phyloP scores from a whole-genome alignment of 2,888 invertebrate genomes.

The Apeira syringaria region DNA sequence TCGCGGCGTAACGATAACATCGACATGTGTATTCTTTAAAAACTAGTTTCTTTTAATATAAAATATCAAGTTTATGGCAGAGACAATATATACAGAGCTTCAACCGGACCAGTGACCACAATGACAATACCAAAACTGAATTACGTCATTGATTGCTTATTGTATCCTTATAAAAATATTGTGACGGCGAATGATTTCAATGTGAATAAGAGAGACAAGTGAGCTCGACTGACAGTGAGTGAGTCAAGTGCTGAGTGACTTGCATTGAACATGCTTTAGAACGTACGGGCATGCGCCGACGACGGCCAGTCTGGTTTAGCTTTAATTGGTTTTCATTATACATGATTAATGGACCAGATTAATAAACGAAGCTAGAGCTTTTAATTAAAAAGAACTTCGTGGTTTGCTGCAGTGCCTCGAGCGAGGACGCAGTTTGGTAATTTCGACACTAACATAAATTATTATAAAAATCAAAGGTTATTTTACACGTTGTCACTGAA shows the following conservation, averaged over 20 bases:
- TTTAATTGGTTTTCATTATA: constrained; percentile 59
- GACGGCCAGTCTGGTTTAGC: constrained; percentile 34
- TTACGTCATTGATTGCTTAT: constrained; percentile 36
- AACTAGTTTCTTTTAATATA: no score
- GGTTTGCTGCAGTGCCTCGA: constrained; percentile 29
- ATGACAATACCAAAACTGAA: constrained; percentile 26
- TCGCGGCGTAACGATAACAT: constrained; percentile 52
- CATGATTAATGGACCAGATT: constrained; percentile 46
- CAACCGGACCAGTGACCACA: constrained; percentile 41
- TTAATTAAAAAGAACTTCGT: constrained; percentile 30
- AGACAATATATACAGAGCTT: constrained; percentile 5
- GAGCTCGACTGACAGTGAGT: constrained; percentile 25
- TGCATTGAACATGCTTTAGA: constrained; percentile 28
- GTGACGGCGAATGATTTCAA: constrained; percentile 36
- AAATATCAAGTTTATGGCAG: not conserved
- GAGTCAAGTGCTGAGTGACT: constrained; percentile 43
- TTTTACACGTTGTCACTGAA: constrained; percentile 2
- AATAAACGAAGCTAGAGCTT: constrained; percentile 37
- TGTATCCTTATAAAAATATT: constrained; percentile 38
- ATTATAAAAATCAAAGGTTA: constrained; percentile 11
- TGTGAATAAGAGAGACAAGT: constrained; percentile 31
- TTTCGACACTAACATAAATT: constrained; percentile 11
- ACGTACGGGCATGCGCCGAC: constrained; percentile 32
- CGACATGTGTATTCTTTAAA: constrained; percentile 24
- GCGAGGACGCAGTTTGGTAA: constrained; percentile 35